These are phyloP conservation scores for Sinotaia quadrata DNA, from an alignment of 2,888 invertebrate genomes.

Conservation along the genomic window DNA sequence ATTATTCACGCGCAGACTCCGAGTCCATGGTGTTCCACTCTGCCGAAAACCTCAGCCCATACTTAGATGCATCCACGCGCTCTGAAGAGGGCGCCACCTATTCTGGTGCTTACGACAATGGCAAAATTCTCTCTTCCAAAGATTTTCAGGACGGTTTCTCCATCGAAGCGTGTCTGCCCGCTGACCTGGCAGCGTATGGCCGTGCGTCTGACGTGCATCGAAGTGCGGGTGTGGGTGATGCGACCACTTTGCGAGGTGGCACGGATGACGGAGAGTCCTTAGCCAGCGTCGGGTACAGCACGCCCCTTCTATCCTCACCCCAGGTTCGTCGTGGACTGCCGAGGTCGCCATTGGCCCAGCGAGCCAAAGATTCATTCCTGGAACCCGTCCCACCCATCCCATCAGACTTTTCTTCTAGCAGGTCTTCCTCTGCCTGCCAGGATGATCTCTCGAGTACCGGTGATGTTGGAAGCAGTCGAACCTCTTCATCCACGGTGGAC, in stretches of 20 bases:
- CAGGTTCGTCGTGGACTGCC: slow-evolving; percentile 29
- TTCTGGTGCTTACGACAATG: slow-evolving; percentile 15
- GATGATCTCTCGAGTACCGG: slow-evolving; percentile 15
- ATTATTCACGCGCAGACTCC: slow-evolving; percentile 36
- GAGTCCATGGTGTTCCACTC: slow-evolving; percentile 39
- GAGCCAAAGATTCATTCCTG: slow-evolving; percentile 20
- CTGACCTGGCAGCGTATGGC: slow-evolving; percentile 23
- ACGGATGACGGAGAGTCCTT: slow-evolving; percentile 25
- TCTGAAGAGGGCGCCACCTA: slow-evolving; percentile 26
- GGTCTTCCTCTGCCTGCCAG: slow-evolving; percentile 1
- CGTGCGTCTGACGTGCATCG: neutral
- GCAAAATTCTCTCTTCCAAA: slow-evolving; percentile 31
- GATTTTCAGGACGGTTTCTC: slow-evolving; percentile 39
- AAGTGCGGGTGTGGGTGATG: neutral
- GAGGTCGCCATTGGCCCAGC: slow-evolving; percentile 11
- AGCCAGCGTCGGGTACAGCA: slow-evolving; percentile 33
- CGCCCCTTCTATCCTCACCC: slow-evolving; percentile 38
- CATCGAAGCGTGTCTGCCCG: slow-evolving; percentile 37
- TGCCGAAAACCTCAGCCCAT: slow-evolving; percentile 36
- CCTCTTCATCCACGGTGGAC: slow-evolving; percentile 22
- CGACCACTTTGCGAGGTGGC: neutral
- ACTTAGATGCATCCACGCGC: slow-evolving; percentile 33
- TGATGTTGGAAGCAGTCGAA: slow-evolving; percentile 10
- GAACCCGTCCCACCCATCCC: slow-evolving; percentile 28
- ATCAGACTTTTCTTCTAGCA: slow-evolving; percentile 22